Evolutionary conservation across 2,888 invertebrate species (phyloP).

Genomic region (Oxyscelio sp.): DNA sequence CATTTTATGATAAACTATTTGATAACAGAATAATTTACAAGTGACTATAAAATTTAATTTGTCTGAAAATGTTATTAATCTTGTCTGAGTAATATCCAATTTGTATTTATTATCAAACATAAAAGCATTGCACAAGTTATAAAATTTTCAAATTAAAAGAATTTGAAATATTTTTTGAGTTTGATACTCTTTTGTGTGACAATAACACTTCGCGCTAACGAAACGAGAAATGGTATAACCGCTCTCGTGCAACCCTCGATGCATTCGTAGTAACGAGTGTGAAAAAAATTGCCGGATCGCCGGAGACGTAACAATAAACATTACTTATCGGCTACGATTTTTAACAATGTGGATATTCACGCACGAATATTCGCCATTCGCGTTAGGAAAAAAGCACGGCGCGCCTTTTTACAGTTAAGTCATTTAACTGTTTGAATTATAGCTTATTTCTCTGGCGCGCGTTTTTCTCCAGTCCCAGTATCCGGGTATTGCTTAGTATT

Average conservation of each 20-base stretch:
- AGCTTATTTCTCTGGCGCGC: constrained; percentile 86
- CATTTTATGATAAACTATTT: too few species aligned
- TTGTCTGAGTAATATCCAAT: too few species aligned
- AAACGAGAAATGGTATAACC: constrained; percentile 64
- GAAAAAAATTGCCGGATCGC: constrained; percentile 62
- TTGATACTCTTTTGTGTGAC: constrained; percentile 43
- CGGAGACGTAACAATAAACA: constrained; percentile 88
- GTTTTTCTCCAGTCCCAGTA: constrained; percentile 72
- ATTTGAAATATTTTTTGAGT: constrained; percentile 47
- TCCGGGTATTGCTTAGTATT: constrained; percentile 88
- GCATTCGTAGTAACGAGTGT: constrained; percentile 51
- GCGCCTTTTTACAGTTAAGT: constrained; percentile 88
- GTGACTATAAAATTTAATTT: too few species aligned
- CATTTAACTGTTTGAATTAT: constrained; percentile 88
- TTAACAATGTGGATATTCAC: constrained; percentile 83
- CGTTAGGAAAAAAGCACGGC: constrained; percentile 81
- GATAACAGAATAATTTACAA: too few species aligned
- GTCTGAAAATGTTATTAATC: too few species aligned
- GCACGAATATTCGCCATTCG: constrained; percentile 65
- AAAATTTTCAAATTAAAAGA: too few species aligned
- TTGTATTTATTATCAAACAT: too few species aligned
- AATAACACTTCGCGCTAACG: constrained; percentile 63
- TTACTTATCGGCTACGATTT: constrained; percentile 88
- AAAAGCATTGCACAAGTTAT: too few species aligned
- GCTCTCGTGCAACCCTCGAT: constrained; percentile 40